phyloP scores from a whole-genome alignment of 2,113 vertebrate species.

The Phylloscopus trochiloides region DNA sequence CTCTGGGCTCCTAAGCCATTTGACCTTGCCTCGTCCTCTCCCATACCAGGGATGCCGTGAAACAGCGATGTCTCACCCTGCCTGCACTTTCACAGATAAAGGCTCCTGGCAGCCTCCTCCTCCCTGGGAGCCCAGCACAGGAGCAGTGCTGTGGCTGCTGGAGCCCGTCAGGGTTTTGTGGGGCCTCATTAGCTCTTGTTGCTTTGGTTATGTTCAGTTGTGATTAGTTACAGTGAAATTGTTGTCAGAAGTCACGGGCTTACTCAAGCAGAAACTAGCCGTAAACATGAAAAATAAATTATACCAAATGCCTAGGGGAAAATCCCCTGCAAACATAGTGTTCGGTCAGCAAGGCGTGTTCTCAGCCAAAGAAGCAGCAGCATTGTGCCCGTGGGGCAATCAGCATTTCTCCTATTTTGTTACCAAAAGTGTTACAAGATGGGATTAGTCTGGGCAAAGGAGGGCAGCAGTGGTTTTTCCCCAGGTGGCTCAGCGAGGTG shows the following conservation, averaged over 20 bases:
- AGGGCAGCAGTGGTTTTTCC: not conserved
- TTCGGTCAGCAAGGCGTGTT: not conserved
- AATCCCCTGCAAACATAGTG: not conserved
- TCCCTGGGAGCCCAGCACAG: fast-evolving
- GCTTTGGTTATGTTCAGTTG: not conserved
- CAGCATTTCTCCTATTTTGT: not conserved
- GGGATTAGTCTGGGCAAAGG: not conserved
- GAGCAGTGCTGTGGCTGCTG: fast-evolving
- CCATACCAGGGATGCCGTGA: not conserved
- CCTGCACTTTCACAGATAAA: not conserved
- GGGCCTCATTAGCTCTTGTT: not conserved
- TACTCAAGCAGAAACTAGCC: constrained; percentile 5
- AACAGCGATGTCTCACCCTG: not conserved
- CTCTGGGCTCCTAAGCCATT: not conserved
- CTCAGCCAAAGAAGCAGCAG: not conserved
- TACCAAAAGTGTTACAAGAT: not conserved
- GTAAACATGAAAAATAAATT: not conserved
- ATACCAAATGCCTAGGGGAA: not conserved
- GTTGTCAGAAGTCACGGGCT: not conserved
- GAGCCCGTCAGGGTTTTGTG: not conserved
- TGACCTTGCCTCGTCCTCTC: not conserved
- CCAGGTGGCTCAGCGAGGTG: fast-evolving
- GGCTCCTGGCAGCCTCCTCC: not conserved
- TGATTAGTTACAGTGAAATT: not conserved
- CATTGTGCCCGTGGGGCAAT: fast-evolving